phyloP scores from a whole-genome alignment of 2,888 invertebrate species.

The Zootermopsis nevadensis region DNA sequence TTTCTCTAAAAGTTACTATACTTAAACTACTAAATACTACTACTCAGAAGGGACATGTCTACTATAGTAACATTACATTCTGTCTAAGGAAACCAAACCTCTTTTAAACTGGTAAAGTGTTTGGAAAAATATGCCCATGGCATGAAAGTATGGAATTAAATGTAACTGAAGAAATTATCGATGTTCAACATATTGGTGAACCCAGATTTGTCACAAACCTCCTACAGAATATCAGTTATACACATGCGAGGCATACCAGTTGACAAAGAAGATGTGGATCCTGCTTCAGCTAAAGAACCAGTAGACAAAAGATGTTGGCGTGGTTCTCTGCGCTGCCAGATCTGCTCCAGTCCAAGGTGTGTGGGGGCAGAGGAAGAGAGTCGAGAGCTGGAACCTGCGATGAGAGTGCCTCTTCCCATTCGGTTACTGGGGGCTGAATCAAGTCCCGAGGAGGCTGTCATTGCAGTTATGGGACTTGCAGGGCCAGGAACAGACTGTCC shows the following conservation, averaged over 20 bases:
- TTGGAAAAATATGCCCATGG: no score
- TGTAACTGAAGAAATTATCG: no score
- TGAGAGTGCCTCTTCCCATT: constrained; percentile 38
- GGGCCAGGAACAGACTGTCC: constrained; percentile 74
- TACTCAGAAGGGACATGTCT: no score
- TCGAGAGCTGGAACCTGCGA: constrained; percentile 67
- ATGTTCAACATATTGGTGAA: no score
- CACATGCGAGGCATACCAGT: constrained; percentile 63
- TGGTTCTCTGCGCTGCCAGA: constrained; percentile 89
- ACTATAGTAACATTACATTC: no score
- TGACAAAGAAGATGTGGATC: constrained; percentile 84
- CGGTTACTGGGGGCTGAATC: constrained; percentile 48
- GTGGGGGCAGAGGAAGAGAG: constrained; percentile 90
- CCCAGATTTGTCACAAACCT: no score
- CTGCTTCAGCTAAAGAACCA: constrained; percentile 84
- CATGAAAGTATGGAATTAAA: no score
- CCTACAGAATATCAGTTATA: no score
- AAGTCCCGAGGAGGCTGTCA: constrained; percentile 43
- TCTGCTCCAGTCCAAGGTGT: constrained; percentile 81
- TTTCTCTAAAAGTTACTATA: no score
- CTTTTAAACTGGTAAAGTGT: no score
- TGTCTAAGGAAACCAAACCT: no score
- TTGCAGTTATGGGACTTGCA: constrained; percentile 66
- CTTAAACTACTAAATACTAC: no score
- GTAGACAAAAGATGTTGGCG: constrained; percentile 87